Conservation (phyloP, 2,888 invertebrate genomes). For the Macrosiphum euphorbiae region DNA sequence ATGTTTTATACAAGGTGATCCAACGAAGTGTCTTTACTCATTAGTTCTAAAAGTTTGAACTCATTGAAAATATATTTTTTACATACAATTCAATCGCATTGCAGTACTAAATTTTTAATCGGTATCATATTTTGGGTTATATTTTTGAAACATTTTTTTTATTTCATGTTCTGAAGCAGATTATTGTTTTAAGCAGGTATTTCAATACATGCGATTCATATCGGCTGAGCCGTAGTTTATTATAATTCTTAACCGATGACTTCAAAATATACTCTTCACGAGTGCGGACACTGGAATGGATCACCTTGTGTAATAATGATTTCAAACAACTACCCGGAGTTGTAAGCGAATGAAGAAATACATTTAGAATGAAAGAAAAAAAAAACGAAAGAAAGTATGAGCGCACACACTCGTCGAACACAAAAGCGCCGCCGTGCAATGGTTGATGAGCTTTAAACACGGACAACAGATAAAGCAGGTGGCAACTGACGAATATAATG, state of each 20-base stretch:
- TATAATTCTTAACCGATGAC: background rate
- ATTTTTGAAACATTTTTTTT: background rate
- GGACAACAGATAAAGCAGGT: conserved; percentile 59
- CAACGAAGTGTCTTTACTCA: background rate
- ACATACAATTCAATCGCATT: background rate
- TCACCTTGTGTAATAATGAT: background rate
- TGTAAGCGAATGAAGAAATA: background rate
- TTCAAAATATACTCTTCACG: background rate
- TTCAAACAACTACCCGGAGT: background rate
- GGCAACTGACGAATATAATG: conserved; percentile 58
- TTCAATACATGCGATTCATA: too few relatives aligned
- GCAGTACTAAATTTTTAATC: background rate
- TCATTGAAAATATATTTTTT: background rate
- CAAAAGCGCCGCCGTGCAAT: background rate
- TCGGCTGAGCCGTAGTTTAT: background rate
- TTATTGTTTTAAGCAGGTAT: background rate
- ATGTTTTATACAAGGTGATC: background rate
- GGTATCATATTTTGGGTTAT: background rate
- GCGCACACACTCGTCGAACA: background rate
- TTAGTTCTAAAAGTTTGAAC: background rate
- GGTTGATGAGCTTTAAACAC: conserved; percentile 64
- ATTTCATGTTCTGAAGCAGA: background rate
- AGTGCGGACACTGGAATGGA: background rate
- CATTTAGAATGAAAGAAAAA: background rate
- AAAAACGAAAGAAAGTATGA: background rate